These are phyloP conservation scores for Todus mexicanus DNA, from an alignment of 2,797 vertebrate species.

Conservation along the genomic window DNA sequence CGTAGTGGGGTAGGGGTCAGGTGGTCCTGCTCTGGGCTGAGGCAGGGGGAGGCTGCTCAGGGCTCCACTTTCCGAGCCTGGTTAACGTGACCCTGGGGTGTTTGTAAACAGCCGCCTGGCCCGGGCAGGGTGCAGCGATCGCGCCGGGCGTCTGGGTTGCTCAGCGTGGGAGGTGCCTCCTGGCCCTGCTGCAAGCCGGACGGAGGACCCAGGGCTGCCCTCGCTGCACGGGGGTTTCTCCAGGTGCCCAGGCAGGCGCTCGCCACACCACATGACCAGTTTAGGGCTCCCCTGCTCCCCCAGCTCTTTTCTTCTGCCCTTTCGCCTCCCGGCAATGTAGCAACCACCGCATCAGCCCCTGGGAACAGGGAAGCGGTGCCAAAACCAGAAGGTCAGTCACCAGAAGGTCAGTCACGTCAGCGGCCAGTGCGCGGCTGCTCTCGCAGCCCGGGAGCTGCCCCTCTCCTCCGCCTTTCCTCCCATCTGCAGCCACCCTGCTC, in stretches of 20 bases:
- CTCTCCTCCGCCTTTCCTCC: background rate
- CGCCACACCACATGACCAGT: rapidly evolving
- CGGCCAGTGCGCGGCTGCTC: rapidly evolving
- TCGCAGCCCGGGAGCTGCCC: background rate
- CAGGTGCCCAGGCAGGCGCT: rapidly evolving
- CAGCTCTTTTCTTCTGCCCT: rapidly evolving
- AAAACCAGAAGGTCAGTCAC: background rate
- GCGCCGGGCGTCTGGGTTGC: rapidly evolving
- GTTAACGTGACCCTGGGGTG: rapidly evolving
- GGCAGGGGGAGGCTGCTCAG: background rate
- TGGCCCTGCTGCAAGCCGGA: background rate
- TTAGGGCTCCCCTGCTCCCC: too few relatives aligned
- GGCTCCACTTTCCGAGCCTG: rapidly evolving
- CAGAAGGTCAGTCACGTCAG: background rate
- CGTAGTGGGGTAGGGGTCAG: rapidly evolving
- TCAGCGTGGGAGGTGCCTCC: background rate
- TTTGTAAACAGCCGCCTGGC: rapidly evolving
- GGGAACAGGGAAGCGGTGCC: background rate
- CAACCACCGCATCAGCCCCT: background rate
- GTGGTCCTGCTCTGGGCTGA: background rate
- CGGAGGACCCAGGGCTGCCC: background rate
- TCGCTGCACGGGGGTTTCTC: background rate
- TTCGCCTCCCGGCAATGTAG: background rate
- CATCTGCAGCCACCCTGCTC: background rate
- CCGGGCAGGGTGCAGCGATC: rapidly evolving